A percentile compares a stretch with the other conserved stretches of the same genome.
phyloP scores from a whole-genome alignment of 1,140 invertebrate genomes.

The Drosophila tristis region DNA sequence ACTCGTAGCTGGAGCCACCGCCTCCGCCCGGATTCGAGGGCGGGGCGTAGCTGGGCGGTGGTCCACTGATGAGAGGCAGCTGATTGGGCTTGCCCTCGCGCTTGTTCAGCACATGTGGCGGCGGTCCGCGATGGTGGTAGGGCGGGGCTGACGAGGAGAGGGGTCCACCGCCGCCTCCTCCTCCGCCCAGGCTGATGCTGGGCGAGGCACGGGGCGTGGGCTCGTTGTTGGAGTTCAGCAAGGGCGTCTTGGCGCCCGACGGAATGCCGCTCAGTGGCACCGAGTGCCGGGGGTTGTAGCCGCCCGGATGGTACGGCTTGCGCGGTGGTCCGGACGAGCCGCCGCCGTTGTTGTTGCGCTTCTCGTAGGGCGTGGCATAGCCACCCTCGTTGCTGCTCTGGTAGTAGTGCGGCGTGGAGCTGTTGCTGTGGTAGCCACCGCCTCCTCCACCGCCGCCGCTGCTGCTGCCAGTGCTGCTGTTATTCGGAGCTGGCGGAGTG shows the following conservation, averaged over 20 bases:
- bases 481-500: constrained; percentile 73
- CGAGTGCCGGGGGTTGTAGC: constrained; percentile 71
- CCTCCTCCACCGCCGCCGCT: constrained; percentile 27
- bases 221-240: constrained; percentile 74
- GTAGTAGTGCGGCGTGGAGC: constrained; percentile 76
- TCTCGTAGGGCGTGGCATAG: constrained; percentile 63
- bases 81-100: constrained; percentile 70
- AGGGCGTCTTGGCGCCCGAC: constrained; percentile 61
- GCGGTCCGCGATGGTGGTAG: constrained; percentile 68
- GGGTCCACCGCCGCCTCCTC: constrained; percentile 31
- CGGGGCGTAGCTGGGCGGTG: constrained; percentile 62
- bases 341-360: constrained; percentile 65
- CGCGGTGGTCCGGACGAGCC: constrained; percentile 30
- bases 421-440: constrained; percentile 71
- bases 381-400: constrained; percentile 61
- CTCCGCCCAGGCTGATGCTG: constrained; percentile 57
- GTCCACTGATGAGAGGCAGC: constrained; percentile 72
- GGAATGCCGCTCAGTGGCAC: constrained; percentile 56
- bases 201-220: constrained; percentile 74
- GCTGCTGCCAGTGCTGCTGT: constrained; percentile 24
- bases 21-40: constrained; percentile 29
- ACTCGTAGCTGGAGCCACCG: constrained; percentile 39
- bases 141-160: constrained; percentile 30
- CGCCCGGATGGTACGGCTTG: constrained; percentile 72
- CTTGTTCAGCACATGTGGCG: constrained; percentile 62